phyloP scores from a whole-genome alignment of 2,888 invertebrate genomes.

The Mycalesis mineus region DNA sequence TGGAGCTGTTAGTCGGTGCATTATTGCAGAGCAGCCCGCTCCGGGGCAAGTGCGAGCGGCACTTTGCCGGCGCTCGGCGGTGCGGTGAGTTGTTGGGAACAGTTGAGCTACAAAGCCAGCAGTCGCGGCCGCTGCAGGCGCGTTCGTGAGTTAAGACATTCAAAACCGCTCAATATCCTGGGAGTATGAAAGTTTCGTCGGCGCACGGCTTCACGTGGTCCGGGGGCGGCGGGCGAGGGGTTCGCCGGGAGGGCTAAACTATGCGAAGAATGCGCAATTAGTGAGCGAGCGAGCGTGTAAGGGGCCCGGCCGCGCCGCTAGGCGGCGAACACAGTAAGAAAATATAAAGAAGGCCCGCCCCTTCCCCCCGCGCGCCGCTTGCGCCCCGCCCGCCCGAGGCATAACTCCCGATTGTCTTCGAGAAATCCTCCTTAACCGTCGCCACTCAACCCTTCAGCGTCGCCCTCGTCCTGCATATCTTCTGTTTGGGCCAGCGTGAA shows the following conservation, averaged over 20 bases:
- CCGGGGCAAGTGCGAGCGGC: constrained; percentile 27
- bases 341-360: constrained; percentile 84
- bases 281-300: constrained; percentile 87
- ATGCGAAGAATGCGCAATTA: constrained; percentile 98
- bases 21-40: constrained; percentile 13
- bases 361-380: constrained; percentile 72
- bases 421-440: constrained; percentile 74
- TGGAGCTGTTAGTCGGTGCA: constrained; percentile 15
- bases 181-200: constrained; percentile 77
- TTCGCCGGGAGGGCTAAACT: constrained; percentile 88
- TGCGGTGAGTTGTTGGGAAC: constrained; percentile 58
- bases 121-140: constrained; percentile 54
- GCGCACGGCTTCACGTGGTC: constrained; percentile 78
- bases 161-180: constrained; percentile 79
- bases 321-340: constrained; percentile 81
- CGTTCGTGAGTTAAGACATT: constrained; percentile 78
- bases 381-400: constrained; percentile 77
- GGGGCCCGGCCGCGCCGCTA: constrained; percentile 79
- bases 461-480: constrained; percentile 69
- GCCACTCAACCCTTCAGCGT: constrained; percentile 71
- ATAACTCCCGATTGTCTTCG: constrained; percentile 79
- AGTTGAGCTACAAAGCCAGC: constrained; percentile 66
- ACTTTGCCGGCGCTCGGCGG: constrained; percentile 45
- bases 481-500: constrained; percentile 76
- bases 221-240: constrained; percentile 77